Evolutionary conservation across 2,797 vertebrate genomes (phyloP).

Genomic region (Leptatherina wallacei): DNA sequence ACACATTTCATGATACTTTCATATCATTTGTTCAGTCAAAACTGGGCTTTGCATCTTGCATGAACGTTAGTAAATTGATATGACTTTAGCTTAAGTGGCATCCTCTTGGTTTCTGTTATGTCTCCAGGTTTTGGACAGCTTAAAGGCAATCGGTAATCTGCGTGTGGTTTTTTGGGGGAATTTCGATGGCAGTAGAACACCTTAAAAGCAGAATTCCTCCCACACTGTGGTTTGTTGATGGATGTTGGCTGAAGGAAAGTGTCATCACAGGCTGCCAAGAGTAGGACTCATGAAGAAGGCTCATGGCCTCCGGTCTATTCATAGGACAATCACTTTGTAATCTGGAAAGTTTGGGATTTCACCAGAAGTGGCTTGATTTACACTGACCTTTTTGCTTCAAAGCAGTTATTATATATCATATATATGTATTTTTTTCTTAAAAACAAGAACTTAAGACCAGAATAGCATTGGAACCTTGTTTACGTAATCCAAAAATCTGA

Average conservation of each 20-base stretch:
- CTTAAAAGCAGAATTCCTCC: constrained; percentile 77
- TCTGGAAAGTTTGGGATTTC: constrained; percentile 44
- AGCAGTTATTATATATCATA: not conserved
- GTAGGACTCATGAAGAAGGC: constrained; percentile 49
- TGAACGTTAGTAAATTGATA: not conserved
- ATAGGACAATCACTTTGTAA: constrained; percentile 59
- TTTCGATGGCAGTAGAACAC: constrained; percentile 66
- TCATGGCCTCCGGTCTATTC: constrained; percentile 55
- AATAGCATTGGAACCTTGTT: not conserved
- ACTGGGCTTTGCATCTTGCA: not conserved
- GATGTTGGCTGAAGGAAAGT: constrained; percentile 55
- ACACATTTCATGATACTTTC: not conserved
- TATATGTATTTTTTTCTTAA: not conserved
- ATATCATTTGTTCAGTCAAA: not conserved
- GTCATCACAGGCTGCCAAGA: constrained; percentile 57
- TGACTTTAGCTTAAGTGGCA: constrained; percentile 29
- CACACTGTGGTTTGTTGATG: constrained; percentile 76
- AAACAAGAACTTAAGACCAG: not conserved
- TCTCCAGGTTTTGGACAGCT: constrained; percentile 53
- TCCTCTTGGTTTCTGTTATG: constrained; percentile 57
- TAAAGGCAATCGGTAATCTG: constrained; percentile 59
- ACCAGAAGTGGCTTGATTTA: constrained; percentile 13
- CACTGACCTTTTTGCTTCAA: constrained; percentile 7
- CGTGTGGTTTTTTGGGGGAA: constrained; percentile 64
- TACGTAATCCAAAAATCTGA: not conserved